These are phyloP conservation scores for Sminthurinus aureus DNA, from an alignment of 2,888 invertebrate species.

Conservation along the genomic window DNA sequence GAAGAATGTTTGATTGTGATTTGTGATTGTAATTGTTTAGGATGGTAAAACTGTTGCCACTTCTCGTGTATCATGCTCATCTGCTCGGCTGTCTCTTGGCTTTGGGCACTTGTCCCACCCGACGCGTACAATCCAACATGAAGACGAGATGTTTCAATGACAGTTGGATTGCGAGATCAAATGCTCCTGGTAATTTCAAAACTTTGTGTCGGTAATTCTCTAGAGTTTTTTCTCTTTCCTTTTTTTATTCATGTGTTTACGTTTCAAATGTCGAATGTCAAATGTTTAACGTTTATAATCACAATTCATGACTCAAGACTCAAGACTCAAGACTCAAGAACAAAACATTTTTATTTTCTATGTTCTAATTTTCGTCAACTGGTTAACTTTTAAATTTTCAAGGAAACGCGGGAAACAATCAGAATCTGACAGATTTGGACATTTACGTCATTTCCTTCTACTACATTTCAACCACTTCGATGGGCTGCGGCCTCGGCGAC, in stretches of 20 bases:
- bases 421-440: conserved; percentile 29
- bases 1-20: no score
- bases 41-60: conserved; percentile 34
- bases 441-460: conserved; percentile 45
- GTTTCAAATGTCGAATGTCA: no score
- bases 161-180: conserved; percentile 16
- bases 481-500: conserved; percentile 46
- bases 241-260: no score
- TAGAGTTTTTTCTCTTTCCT: no score
- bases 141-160: conserved; percentile 17
- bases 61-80: conserved; percentile 38
- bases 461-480: conserved; percentile 43
- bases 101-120: conserved; percentile 33
- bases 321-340: no score
- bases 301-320: no score
- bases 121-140: conserved; percentile 10
- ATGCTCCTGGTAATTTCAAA: conserved; percentile 20
- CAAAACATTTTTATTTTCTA: no score
- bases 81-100: conserved; percentile 30
- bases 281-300: no score
- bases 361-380: no score
- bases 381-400: no score
- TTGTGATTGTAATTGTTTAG: conserved; percentile 9
- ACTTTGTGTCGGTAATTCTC: background rate
- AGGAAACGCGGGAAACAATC: no score